Evolutionary conservation across 1,140 invertebrate genomes (phyloP).

Genomic region (Leptinotarsa texana): DNA sequence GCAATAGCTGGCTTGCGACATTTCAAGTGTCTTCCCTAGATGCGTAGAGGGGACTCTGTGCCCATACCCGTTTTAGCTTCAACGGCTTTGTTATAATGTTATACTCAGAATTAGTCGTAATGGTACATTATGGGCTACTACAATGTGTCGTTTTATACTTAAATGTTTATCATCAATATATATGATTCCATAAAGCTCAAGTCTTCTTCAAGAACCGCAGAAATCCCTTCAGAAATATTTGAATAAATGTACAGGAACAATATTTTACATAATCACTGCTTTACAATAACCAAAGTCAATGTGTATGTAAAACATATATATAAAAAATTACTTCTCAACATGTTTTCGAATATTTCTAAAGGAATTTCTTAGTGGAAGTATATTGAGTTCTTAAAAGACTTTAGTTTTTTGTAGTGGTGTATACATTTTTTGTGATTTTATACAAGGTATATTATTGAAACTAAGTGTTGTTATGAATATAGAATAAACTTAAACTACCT

Average conservation of each 20-base stretch:
- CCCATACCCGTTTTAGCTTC: conserved; percentile 15
- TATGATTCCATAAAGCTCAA: not conserved
- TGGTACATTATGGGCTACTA: conserved; percentile 21
- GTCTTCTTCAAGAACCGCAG: not conserved
- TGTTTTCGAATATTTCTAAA: too few species aligned
- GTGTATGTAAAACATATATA: too few species aligned
- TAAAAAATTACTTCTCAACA: too few species aligned
- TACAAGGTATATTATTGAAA: conserved; percentile 21
- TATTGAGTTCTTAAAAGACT: not conserved
- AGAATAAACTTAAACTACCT: not conserved
- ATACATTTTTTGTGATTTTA: conserved; percentile 19
- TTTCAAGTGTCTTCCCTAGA: conserved; percentile 48
- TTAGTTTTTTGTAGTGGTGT: not conserved
- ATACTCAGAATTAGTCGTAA: conserved; percentile 8
- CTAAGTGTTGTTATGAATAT: conserved; percentile 21
- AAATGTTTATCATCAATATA: conserved; percentile 9
- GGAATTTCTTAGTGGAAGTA: too few species aligned
- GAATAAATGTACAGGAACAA: not conserved
- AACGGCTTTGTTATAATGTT: conserved; percentile 14
- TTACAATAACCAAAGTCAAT: too few species aligned
- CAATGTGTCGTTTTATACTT: conserved; percentile 22
- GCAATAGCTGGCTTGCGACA: conserved; percentile 44
- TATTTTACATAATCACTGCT: not conserved
- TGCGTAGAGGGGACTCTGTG: conserved; percentile 27
- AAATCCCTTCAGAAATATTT: not conserved